A percentile compares a stretch with the other conserved stretches of the same genome.
These are phyloP conservation scores for Macropodus opercularis DNA, from an alignment of 2,797 vertebrate genomes.

Conservation along the genomic window DNA sequence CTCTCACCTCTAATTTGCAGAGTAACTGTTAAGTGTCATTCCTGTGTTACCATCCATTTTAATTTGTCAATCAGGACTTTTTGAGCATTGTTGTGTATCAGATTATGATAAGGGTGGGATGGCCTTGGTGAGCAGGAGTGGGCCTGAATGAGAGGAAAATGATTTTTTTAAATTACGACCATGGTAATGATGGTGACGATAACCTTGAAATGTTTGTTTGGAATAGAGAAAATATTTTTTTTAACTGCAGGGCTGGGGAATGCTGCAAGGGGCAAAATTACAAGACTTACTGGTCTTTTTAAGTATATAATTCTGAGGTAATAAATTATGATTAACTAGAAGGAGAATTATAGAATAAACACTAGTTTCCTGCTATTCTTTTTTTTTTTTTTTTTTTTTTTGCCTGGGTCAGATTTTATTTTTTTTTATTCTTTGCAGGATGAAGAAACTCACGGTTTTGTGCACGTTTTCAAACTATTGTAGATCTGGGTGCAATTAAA, in stretches of 20 bases:
- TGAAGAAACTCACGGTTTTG: constrained; percentile 87
- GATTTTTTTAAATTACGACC: constrained; percentile 82
- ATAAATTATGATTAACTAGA: constrained; percentile 84
- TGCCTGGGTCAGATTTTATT: constrained; percentile 87
- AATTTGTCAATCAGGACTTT: constrained; percentile 75
- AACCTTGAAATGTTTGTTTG: constrained; percentile 86
- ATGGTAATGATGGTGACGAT: constrained; percentile 71
- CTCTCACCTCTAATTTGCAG: constrained; percentile 77
- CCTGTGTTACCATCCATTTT: constrained; percentile 79
- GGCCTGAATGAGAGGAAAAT: constrained; percentile 72
- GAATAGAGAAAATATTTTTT: constrained; percentile 88
- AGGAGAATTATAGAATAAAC: constrained; percentile 85
- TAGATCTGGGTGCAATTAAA: constrained; percentile 88
- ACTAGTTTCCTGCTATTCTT: constrained; percentile 86
- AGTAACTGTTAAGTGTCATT: constrained; percentile 82
- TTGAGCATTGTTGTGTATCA: constrained; percentile 71
- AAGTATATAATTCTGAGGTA: constrained; percentile 83
- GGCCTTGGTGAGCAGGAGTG: constrained; percentile 62
- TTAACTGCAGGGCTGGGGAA: constrained; percentile 83
- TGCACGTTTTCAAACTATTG: constrained; percentile 88
- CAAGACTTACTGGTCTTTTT: constrained; percentile 78
- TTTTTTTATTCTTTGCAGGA: constrained; percentile 87
- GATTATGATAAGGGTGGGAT: constrained; percentile 73
- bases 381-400: constrained; percentile 88
- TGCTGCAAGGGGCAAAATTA: constrained; percentile 81